These are phyloP conservation scores for Coptodon rendalli DNA, from an alignment of 2,113 vertebrate genomes.

Conservation along the genomic window DNA sequence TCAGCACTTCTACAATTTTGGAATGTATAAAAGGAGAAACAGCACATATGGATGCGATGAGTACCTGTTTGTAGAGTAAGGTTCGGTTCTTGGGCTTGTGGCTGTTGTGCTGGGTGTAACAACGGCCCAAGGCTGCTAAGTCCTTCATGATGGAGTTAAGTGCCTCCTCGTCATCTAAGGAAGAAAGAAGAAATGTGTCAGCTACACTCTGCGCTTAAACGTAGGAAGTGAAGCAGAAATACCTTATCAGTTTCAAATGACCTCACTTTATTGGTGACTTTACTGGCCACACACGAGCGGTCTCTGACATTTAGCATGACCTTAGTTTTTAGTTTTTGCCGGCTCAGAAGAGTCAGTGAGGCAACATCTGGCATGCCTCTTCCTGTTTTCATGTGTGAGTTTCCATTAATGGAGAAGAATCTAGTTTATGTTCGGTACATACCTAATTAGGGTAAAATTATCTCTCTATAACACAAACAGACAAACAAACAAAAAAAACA, in stretches of 20 bases:
- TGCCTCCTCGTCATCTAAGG: constrained; percentile 84
- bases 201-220: neutral
- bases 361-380: constrained; percentile 15
- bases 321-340: neutral
- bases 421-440: neutral
- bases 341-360: neutral
- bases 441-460: neutral
- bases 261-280: neutral
- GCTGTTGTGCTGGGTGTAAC: constrained; percentile 75
- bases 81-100: constrained; percentile 79
- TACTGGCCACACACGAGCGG: neutral
- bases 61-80: constrained; percentile 80
- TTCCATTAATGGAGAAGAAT: constrained; percentile 3
- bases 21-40: neutral
- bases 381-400: constrained; percentile 33
- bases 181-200: neutral
- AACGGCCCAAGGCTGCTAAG: constrained; percentile 82
- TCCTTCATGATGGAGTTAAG: constrained; percentile 93
- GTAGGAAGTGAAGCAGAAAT: neutral
- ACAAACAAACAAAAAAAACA: neutral
- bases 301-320: neutral
- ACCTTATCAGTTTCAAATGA: neutral
- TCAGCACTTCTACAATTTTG: neutral
- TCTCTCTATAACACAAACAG: neutral
- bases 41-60: neutral